Percentiles rank a stretch among this genome's conserved stretches.
Conservation (phyloP, 2,888 invertebrate species). For the Encarsia formosa region DNA sequence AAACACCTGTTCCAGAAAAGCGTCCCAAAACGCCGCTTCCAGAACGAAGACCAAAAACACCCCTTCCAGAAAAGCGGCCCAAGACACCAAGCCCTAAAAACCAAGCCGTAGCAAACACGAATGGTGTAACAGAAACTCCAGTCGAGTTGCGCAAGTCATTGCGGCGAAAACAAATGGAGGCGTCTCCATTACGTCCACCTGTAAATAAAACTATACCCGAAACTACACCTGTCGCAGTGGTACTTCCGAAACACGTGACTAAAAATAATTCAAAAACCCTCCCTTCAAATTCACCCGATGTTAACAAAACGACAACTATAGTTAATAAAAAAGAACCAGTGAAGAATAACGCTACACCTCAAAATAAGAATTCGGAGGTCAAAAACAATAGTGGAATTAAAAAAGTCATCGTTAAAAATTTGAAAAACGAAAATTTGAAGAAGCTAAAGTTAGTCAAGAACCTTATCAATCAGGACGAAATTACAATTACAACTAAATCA, state of each 20-base stretch:
- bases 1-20: no score
- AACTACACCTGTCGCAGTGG: not conserved
- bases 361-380: no score
- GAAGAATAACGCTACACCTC: no score
- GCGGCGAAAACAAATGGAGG: slow-evolving; percentile 8
- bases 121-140: slow-evolving; percentile 9
- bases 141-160: slow-evolving; percentile 15
- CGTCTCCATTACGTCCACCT: slow-evolving; percentile 1
- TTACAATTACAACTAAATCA: no score
- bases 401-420: slow-evolving; percentile 5
- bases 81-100: slow-evolving; percentile 1
- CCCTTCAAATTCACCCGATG: not conserved
- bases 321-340: slow-evolving; percentile 2
- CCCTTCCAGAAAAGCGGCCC: no score
- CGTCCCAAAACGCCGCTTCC: no score
- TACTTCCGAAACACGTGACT: not conserved
- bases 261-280: not conserved
- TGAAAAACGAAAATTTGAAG: no score
- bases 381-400: slow-evolving; percentile 6
- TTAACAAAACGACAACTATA: not conserved
- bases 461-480: no score
- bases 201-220: slow-evolving; percentile 13
- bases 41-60: no score
- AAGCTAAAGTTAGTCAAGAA: no score
- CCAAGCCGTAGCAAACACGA: slow-evolving; percentile 8